phyloP scores from a whole-genome alignment of 2,797 vertebrate genomes.

The Threskiornis aethiopicus region DNA sequence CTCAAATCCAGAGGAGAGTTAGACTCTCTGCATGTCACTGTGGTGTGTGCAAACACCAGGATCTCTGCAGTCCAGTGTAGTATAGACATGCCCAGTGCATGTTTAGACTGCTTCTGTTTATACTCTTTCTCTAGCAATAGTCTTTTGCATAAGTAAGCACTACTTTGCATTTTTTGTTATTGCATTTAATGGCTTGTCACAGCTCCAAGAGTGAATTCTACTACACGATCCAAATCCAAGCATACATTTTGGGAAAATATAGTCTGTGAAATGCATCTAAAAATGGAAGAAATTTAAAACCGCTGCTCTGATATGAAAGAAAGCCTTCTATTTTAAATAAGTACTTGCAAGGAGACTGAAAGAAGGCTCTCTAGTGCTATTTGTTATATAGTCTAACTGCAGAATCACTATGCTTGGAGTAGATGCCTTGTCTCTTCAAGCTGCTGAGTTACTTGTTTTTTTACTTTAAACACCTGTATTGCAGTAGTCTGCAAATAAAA shows the following conservation, averaged over 20 bases:
- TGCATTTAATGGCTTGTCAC: neutral
- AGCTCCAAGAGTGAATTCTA: neutral
- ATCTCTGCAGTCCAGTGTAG: neutral
- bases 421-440: neutral
- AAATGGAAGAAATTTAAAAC: neutral
- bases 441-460: neutral
- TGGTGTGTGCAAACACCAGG: neutral
- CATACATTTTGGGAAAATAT: neutral
- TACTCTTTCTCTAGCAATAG: neutral
- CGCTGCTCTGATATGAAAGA: neutral
- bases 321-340: neutral
- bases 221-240: neutral
- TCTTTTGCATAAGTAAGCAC: neutral
- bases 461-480: neutral
- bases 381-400: neutral
- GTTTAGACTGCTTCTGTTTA: neutral
- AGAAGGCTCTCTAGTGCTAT: neutral
- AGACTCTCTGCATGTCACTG: neutral
- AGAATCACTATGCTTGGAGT: neutral
- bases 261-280: neutral
- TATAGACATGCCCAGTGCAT: neutral
- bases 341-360: neutral
- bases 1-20: neutral
- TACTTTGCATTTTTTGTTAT: neutral
- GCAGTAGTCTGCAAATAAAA: neutral